phyloP scores from a whole-genome alignment of 2,797 vertebrate species.

The Eleutherodactylus coqui region DNA sequence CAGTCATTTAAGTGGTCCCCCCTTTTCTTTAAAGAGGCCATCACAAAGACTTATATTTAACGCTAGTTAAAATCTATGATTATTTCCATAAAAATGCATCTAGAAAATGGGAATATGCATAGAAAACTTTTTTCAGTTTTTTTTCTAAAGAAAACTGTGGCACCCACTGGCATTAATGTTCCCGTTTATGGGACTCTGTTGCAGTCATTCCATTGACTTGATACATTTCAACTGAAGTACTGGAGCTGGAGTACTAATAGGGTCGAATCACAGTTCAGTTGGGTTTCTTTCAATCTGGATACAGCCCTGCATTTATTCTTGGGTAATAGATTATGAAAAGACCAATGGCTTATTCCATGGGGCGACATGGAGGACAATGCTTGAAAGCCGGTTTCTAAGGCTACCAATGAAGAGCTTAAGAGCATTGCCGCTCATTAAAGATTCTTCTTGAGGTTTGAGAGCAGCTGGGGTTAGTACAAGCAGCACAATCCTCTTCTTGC shows the following conservation, averaged over 20 bases:
- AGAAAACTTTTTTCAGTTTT: not conserved
- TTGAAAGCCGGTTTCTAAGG: conserved; percentile 64
- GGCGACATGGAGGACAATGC: conserved; percentile 4
- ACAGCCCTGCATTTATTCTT: conserved; percentile 25
- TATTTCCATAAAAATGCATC: not conserved
- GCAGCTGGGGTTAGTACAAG: conserved; percentile 57
- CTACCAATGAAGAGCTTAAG: conserved; percentile 59
- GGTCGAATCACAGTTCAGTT: conserved; percentile 33
- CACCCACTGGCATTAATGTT: not conserved
- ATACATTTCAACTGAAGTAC: not conserved
- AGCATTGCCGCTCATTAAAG: conserved; percentile 63
- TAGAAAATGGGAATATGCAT: not conserved
- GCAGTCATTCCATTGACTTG: not conserved
- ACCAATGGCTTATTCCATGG: conserved; percentile 46
- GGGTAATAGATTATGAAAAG: conserved; percentile 40
- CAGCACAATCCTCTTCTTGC: conserved; percentile 39
- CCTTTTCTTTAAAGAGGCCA: too few species aligned
- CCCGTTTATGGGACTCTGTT: not conserved
- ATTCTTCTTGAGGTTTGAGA: conserved; percentile 56
- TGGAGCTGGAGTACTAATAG: conserved; percentile 50
- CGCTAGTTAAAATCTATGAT: too few species aligned
- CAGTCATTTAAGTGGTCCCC: too few species aligned
- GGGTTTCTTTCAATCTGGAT: conserved; percentile 57
- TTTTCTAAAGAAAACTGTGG: too few species aligned
- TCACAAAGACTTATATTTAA: too few species aligned